Base-by-base conservation (phyloP, 1,140 invertebrate genomes). In the Ericerus pela region DNA sequence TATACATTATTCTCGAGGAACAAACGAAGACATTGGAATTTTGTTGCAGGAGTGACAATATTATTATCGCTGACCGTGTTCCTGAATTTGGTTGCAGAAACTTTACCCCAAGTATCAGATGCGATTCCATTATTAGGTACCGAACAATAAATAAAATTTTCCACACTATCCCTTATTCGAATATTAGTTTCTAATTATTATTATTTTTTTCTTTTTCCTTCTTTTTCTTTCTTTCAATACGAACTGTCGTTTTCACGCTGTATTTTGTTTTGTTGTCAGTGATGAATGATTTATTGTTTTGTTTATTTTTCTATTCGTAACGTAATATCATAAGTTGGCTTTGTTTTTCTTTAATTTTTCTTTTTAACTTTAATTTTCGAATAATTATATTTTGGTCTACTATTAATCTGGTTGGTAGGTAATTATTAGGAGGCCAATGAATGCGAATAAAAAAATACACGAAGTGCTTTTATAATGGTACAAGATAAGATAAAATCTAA, bases 1-100 rank as follows among this genome's bases (percentile, higher is more conserved):
- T n/a, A n/a, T n/a, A n/a, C n/a, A n/a, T n/a, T n/a, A n/a, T n/a
- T n/a, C n/a, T n/a, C n/a, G n/a, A n/a, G n/a, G n/a, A n/a, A n/a
- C n/a, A n/a, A n/a, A n/a, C n/a, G n/a, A 51, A 56, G 51, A 51
- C 47, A 56, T 51, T 8, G 36, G 51, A 24, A 51, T 20, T 56
- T 56, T 61, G 58, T 88, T 88, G 77, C 85, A 96, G 93, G 93
- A 79, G 93, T 97, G 77, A 98, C 93, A 79, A 97, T 99, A 79
- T 86, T 99, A 74, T 91, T 98, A 73, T 96, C 94, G 74, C 83
- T 99, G 80, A 97, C 94, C 76, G 94, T 98, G 77, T 98, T 98
- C 82, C 84, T 89, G 79, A 90, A 90, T 80, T 81, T 93, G 74
- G 88, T 94, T 72, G 86, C 88, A 69, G 88, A 93, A 80, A 91